phyloP scores from a whole-genome alignment of 2,113 vertebrate species.

The Rhea pennata region DNA sequence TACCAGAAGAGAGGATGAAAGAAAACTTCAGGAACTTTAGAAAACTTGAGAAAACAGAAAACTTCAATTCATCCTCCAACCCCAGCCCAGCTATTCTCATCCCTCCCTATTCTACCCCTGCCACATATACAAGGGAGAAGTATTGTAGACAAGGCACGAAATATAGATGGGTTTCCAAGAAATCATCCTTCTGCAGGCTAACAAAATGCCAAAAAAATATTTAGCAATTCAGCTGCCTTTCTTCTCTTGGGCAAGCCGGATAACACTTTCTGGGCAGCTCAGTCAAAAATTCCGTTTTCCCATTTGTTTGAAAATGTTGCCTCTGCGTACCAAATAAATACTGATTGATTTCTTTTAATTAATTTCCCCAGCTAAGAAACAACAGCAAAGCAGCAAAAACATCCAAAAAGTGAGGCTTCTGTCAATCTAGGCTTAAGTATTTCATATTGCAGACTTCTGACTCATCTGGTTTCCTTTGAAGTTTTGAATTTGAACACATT shows the following conservation, averaged over 20 bases:
- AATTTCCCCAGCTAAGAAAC: neutral
- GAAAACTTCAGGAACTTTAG: neutral
- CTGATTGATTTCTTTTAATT: neutral
- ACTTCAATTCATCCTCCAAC: neutral
- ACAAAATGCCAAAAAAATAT: neutral
- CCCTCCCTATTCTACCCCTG: neutral
- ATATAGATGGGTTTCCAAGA: neutral
- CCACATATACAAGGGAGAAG: accelerated
- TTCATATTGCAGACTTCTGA: neutral
- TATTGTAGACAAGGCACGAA: neutral
- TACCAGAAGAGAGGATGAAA: neutral
- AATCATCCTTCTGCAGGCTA: neutral
- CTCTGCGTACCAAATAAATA: neutral
- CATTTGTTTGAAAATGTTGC: neutral
- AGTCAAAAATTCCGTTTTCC: neutral
- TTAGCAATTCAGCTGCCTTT: neutral
- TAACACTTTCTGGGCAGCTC: neutral
- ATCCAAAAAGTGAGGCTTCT: neutral
- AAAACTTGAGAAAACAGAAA: neutral
- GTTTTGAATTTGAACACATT: constrained; percentile 24
- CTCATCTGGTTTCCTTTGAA: neutral
- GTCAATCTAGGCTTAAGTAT: neutral
- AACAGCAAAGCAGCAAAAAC: neutral
- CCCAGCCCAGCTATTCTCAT: neutral
- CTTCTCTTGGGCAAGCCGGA: neutral